phyloP scores from a whole-genome alignment of 2,888 invertebrate genomes.

The Agonopterix subpropinquella region DNA sequence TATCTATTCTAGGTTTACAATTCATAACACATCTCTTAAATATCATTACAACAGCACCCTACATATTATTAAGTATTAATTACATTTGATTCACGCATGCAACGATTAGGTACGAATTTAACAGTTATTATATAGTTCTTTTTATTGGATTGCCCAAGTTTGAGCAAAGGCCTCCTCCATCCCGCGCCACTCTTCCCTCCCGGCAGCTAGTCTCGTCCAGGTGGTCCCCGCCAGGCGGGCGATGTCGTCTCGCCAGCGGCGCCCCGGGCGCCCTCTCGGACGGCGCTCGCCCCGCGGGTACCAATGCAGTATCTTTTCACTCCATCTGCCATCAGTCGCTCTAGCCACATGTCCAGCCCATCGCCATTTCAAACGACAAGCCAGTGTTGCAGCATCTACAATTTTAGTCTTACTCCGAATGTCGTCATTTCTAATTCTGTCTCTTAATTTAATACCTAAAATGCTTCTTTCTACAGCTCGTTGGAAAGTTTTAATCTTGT shows the following conservation, averaged over 20 bases:
- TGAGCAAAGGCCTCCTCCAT: slow-evolving; percentile 17
- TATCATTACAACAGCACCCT: no score
- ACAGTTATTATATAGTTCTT: no score
- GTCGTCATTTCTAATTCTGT: slow-evolving; percentile 1
- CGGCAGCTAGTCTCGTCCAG: slow-evolving; percentile 6
- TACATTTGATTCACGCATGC: no score
- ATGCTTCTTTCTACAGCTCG: slow-evolving; percentile 10
- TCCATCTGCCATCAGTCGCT: slow-evolving; percentile 6
- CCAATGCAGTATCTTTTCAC: slow-evolving; percentile 2
- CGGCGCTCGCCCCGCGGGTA: slow-evolving; percentile 2
- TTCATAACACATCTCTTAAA: no score
- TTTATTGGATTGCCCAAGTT: not conserved
- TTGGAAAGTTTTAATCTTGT: slow-evolving; percentile 5
- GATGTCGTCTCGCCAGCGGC: slow-evolving; percentile 11
- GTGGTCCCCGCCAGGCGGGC: slow-evolving; percentile 1
- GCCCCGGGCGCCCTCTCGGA: slow-evolving; percentile 5
- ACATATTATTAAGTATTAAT: no score
- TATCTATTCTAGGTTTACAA: no score
- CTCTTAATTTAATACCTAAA: not conserved
- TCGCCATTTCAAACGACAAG: slow-evolving; percentile 9
- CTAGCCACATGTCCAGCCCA: slow-evolving; percentile 9
- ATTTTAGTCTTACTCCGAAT: slow-evolving; percentile 1
- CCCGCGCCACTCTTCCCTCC: slow-evolving; percentile 7
- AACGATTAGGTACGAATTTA: no score
- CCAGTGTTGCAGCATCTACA: not conserved